phyloP scores from a whole-genome alignment of 2,888 invertebrate species.

The Seira ritae region DNA sequence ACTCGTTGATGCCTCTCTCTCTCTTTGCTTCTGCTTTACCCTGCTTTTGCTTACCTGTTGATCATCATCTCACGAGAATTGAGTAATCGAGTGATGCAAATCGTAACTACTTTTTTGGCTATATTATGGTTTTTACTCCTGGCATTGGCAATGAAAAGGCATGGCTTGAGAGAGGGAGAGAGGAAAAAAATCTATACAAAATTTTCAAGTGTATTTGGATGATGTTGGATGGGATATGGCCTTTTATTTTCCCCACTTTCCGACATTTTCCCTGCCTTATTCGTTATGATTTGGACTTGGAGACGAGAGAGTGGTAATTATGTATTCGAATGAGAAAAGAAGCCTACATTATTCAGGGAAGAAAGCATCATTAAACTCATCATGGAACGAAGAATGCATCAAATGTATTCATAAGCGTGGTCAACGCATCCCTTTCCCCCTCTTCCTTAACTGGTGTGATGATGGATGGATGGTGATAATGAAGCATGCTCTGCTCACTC shows the following conservation, averaged over 20 bases:
- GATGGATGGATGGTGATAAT: constrained; percentile 15
- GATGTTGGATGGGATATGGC: no score
- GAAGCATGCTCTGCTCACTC: constrained; percentile 3
- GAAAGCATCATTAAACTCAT: constrained; percentile 25
- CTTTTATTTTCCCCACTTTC: no score
- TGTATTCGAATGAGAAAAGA: no score
- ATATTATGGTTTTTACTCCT: background rate
- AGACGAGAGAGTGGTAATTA: no score
- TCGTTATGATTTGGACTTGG: no score
- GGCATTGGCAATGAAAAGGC: constrained; percentile 6
- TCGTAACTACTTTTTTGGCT: background rate
- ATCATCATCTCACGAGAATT: constrained; percentile 12
- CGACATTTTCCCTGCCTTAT: no score
- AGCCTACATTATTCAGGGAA: no score
- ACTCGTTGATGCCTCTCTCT: constrained; percentile 59
- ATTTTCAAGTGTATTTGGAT: background rate
- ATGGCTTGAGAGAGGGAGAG: background rate
- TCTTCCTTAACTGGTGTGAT: constrained; percentile 37
- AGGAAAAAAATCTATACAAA: no score
- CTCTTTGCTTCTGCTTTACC: background rate
- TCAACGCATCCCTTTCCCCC: constrained; percentile 1
- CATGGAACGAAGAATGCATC: constrained; percentile 15
- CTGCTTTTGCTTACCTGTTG: constrained; percentile 4
- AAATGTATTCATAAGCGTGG: constrained; percentile 31
- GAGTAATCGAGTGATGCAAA: background rate